Base-by-base conservation (phyloP, 2,797 vertebrate genomes). In the Moxostoma hubbsi region DNA sequence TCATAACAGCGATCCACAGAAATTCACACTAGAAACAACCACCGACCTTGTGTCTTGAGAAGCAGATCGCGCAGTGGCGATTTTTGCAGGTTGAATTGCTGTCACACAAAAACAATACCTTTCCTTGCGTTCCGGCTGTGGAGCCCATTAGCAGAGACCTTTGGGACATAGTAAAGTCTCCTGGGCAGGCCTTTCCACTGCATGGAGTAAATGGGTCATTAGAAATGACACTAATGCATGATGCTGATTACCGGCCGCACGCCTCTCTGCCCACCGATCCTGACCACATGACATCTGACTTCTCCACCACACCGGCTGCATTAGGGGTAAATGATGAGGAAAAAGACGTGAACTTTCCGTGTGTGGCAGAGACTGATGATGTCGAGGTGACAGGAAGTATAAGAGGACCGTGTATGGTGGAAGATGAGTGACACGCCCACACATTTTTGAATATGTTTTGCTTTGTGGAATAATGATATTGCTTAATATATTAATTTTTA, bases 221-320 rank as follows among this genome's bases (percentile, higher is more conserved):
- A 93, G 83, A 87, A 88, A 88, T 92, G 93, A 94, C 93, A 93
- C 90, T 92, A 92, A 93, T 93, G 92, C 90, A 94, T 94, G 89
- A 92, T 90, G 86, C 92, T 94, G 91, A 94, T 94, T 94, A 94
- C 87, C 86, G 84, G 80, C 78, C 86, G 88, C 81, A 85, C 88
- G 89, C 88, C 87, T 88, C 85, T 86, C 58, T 75, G 84, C 88
- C 86, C 89, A 69, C 88, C 88, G 88, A 89, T 90, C 88, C 91
- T 87, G 89, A 84, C 91, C 90, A 87, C 84, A 76, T 85, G 91
- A 92, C 89, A 90, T 85, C 88, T 85, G 87, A 87, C 83, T 83
- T 58, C 9, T n/a, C 66, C 58, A 55, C 77, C 81, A 76, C 79
- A 83, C 82, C 63, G 80, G 88, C 91, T 72, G 88, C 90, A 92